Base-by-base conservation (phyloP, 2,797 vertebrate species). In the Natrix natrix region DNA sequence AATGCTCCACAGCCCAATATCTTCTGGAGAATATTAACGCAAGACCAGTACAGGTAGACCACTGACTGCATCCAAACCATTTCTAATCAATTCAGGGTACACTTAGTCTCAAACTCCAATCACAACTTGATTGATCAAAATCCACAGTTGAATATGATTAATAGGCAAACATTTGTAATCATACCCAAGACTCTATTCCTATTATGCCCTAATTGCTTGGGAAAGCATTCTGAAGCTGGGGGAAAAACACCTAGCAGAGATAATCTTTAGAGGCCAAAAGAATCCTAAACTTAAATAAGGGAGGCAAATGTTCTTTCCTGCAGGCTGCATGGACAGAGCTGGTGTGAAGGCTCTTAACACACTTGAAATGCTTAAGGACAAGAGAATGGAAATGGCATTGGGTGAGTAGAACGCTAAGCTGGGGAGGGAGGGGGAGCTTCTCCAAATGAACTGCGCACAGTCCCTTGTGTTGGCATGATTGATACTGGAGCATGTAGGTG, bases 401-500 rank as follows among this genome's bases (percentile, higher is more conserved):
- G 93, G 93, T 91, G 69, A 89, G 90, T 91, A 32, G 28, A 88
- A 83, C 92, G 56, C 22, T 56, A 90, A 90, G 54, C 63, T 54
- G 89, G 4, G 54, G 26, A 56, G 96, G 97, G 95, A 96, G 97
- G 98, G 97, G 97, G 95, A 97, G 97, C 88, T 97, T 97, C 97
- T 97, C 61, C 97, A 97, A 98, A 98, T 98, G 98, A 98, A 98
- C 98, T 97, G 97, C 91, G 2, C 94, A 94, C 97, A 97, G 97
- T 95, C 97, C 78, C 86, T 97, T 96, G 97, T 98, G 97, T 95
- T 97, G 97, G 98, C 96, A 96, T 98, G 98, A 98, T 98, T 98
- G 98, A 98, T 98, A 98, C 97, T 97, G 96, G 97, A 97, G 97
- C 97, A 98, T 97, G 98, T 98, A 98, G 98, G 98, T 98, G 98